Base-by-base conservation (phyloP, 2,797 vertebrate genomes). In the Oreortyx pictus region DNA sequence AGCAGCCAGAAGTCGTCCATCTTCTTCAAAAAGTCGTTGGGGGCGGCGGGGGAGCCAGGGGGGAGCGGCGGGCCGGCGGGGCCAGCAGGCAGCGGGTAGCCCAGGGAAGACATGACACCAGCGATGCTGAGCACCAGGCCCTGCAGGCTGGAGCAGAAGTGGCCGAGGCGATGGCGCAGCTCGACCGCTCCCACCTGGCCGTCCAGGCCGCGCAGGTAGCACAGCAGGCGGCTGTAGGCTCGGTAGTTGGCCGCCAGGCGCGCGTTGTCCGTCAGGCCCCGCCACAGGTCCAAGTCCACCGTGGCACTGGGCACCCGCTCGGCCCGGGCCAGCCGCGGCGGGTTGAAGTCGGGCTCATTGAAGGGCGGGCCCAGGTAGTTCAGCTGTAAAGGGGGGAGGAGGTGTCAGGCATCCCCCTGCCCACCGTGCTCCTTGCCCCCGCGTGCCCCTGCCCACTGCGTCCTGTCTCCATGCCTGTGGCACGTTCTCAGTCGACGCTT, bases 1-100 rank as follows among this genome's bases (percentile, higher is more conserved):
- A 99, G 97, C 96, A 99, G 97, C 99, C 99, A 99, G 96, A 99
- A 99, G 46, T 99, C 98, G 47, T 99, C 99, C 97, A 99, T 99
- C 97, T 99, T 99, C 93, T 98, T 97, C 47, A 99, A 98, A 87
- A 99, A 99, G 96, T 99, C 98, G 12, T 98, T 99, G 77, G 97
- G 94, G 16, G 97, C 95, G 57, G 88, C 91, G 8, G 96, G 73
- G 92, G 95, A 1, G 79, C 97, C 74, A 87, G 92, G 43, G 97
- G 60, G 49, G 18, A 15, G 14, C 25, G 50, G 25, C 14, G 50
- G 50, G 9, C 50, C 31, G 94, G 2, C 71, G 6, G 79, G 95
- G 15, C 94, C 94, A 9, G 94, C 46, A 4, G 98, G 97, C 47
- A 97, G 87, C 0, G 98, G 97, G 86, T 99, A 99, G 16, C 99